Conservation (phyloP, 2,888 invertebrate genomes). For the Phytoseiulus persimilis region DNA sequence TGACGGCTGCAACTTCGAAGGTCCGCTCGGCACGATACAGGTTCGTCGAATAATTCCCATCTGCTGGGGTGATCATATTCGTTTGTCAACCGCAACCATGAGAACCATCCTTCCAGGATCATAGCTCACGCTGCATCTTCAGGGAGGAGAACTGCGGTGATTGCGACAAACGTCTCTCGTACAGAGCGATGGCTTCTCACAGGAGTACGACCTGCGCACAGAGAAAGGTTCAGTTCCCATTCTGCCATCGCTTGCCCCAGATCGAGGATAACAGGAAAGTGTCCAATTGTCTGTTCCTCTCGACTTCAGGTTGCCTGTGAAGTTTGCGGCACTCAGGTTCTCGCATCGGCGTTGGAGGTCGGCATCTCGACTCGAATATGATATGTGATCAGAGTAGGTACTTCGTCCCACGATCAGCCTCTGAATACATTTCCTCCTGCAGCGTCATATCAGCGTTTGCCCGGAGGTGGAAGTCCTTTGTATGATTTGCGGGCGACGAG, state of each 20-base stretch:
- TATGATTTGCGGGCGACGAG: conserved; percentile 21
- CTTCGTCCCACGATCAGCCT: background rate
- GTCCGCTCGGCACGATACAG: conserved; percentile 8
- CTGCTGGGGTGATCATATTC: no score
- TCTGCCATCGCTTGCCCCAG: no score
- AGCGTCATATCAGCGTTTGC: conserved; percentile 24
- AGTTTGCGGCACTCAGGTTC: background rate
- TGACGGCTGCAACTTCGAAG: conserved; percentile 31
- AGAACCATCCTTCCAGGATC: background rate
- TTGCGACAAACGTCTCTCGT: conserved; percentile 24
- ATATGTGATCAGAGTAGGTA: background rate
- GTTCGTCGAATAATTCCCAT: background rate
- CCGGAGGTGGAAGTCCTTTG: conserved; percentile 11
- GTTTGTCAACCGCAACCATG: no score
- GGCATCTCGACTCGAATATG: background rate
- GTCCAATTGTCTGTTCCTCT: background rate
- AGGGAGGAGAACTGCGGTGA: conserved; percentile 11
- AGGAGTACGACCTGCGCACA: conserved; percentile 10
- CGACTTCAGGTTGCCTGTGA: background rate
- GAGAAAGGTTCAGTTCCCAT: background rate
- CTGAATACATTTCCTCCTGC: background rate
- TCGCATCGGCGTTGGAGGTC: conserved; percentile 16
- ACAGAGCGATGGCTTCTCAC: conserved; percentile 22
- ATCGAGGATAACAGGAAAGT: no score
- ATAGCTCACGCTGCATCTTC: conserved; percentile 6